Percentiles rank a stretch among this genome's conserved stretches.
phyloP scores from a whole-genome alignment of 2,797 vertebrate genomes.

The Sebastes hubbsi region DNA sequence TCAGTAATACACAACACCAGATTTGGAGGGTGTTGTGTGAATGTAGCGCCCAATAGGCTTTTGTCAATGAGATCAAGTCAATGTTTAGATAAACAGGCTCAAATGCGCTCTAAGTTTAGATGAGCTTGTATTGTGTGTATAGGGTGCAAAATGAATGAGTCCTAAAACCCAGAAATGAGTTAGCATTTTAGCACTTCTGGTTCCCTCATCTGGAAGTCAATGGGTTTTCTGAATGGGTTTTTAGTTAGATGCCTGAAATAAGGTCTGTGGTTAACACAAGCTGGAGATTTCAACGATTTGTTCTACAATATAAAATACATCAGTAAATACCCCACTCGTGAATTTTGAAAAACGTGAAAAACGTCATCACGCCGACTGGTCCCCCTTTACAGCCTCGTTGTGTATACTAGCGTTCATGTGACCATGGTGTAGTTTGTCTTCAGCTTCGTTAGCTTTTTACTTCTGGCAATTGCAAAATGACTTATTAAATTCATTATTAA shows the following conservation, averaged over 20 bases:
- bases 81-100: neutral
- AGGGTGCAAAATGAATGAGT: neutral
- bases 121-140: neutral
- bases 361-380: neutral
- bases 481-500: neutral
- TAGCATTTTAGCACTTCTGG: neutral
- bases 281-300: neutral
- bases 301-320: neutral
- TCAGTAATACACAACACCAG: slow-evolving; percentile 46
- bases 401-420: no score
- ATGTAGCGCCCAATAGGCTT: slow-evolving; percentile 23
- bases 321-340: neutral
- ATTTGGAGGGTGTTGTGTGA: slow-evolving; percentile 38
- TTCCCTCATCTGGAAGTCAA: neutral
- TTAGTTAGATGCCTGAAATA: neutral
- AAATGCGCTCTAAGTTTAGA: neutral
- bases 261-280: neutral
- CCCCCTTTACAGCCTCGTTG: no score
- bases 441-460: no score
- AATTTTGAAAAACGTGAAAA: no score
- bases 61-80: neutral
- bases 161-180: neutral
- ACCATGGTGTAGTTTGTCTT: no score
- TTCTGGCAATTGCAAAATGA: neutral
- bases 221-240: neutral